phyloP scores from a whole-genome alignment of 2,888 invertebrate species.

The Camponotus fellah region DNA sequence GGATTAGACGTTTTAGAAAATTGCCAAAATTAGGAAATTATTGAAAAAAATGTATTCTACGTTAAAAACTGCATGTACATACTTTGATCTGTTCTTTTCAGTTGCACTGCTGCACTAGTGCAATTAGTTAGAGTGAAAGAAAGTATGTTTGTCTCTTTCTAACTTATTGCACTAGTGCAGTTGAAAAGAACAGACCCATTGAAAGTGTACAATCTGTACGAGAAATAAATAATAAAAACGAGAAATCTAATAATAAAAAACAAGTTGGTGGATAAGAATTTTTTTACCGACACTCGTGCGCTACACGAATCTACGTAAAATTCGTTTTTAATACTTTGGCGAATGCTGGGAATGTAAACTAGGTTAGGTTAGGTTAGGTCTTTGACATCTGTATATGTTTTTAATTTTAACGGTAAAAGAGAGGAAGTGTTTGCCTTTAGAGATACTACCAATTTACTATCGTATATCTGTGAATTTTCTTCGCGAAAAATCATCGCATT shows the following conservation, averaged over 20 bases:
- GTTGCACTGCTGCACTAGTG: too few species aligned
- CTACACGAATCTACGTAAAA: neutral
- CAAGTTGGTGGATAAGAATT: neutral
- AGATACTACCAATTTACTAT: neutral
- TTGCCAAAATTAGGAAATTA: neutral
- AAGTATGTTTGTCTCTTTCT: too few species aligned
- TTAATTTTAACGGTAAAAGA: neutral
- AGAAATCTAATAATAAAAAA: neutral
- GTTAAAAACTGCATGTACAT: neutral
- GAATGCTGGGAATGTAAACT: neutral
- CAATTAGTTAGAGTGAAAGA: too few species aligned
- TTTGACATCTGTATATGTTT: neutral
- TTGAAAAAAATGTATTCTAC: neutral
- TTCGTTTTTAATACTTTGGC: neutral
- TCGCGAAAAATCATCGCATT: neutral
- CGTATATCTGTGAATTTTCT: neutral
- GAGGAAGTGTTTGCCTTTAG: neutral
- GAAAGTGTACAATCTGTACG: neutral
- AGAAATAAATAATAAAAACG: neutral
- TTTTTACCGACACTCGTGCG: neutral
- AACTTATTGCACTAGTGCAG: too few species aligned
- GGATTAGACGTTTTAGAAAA: neutral
- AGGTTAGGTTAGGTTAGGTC: conserved; percentile 3
- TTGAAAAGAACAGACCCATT: too few species aligned
- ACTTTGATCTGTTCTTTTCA: too few species aligned